Conservation (phyloP, 2,113 vertebrate species). For the Rhinolophus sinicus region DNA sequence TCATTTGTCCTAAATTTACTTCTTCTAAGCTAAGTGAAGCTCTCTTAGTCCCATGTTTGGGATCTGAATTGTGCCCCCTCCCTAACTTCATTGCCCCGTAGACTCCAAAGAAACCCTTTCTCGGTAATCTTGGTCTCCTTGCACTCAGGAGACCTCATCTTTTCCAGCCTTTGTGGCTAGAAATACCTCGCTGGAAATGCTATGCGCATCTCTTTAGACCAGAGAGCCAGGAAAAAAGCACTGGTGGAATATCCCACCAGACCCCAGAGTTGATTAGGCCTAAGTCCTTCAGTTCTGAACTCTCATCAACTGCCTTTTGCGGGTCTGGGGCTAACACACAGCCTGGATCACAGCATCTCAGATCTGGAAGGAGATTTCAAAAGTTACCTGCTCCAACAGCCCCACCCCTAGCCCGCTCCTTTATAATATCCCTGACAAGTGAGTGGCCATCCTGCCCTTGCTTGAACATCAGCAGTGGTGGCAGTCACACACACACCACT, state of each 20-base stretch:
- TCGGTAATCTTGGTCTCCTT: background rate
- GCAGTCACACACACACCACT: background rate
- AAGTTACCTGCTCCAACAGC: background rate
- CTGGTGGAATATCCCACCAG: background rate
- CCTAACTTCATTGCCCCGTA: background rate
- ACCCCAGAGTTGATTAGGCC: background rate
- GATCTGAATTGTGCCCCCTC: background rate
- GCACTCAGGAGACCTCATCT: background rate
- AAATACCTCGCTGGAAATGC: background rate
- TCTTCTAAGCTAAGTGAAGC: slow-evolving; percentile 32
- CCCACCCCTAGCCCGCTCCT: background rate
- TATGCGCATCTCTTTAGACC: background rate
- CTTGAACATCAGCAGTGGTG: background rate
- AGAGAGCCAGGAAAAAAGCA: background rate
- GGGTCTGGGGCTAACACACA: background rate
- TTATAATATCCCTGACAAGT: background rate
- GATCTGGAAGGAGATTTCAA: slow-evolving; percentile 16
- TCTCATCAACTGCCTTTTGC: background rate
- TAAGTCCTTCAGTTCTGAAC: background rate
- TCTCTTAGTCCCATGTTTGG: background rate
- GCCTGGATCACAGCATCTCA: background rate
- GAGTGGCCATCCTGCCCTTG: background rate
- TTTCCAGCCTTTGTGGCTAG: background rate
- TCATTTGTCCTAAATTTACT: slow-evolving; percentile 72
- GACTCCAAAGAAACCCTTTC: background rate